These are phyloP conservation scores for Bombus huntii DNA, from an alignment of 1,140 invertebrate species.

Conservation along the genomic window DNA sequence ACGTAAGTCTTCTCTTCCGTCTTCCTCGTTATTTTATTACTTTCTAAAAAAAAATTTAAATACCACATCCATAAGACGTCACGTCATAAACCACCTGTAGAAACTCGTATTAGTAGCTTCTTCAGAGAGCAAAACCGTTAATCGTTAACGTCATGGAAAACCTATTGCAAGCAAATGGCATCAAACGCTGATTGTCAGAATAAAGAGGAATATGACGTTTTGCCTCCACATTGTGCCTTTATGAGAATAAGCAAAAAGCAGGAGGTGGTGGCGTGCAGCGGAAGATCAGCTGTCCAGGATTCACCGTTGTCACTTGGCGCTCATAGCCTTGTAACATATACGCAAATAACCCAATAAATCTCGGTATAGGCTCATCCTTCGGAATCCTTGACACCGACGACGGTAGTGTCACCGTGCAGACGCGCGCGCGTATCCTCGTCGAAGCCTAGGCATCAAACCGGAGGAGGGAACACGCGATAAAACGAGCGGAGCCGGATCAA, in stretches of 20 bases:
- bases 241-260: not conserved
- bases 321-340: conserved; percentile 80
- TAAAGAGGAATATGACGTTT: not conserved
- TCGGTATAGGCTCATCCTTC: conserved; percentile 75
- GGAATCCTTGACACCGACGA: conserved; percentile 73
- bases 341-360: conserved; percentile 80
- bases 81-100: no score
- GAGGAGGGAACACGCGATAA: not conserved
- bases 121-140: not conserved
- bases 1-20: not conserved
- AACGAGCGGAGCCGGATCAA: conserved; percentile 57
- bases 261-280: not conserved
- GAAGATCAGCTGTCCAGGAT: conserved; percentile 50
- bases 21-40: not conserved
- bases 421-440: conserved; percentile 24
- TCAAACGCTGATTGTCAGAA: not conserved
- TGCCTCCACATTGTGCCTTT: not conserved
- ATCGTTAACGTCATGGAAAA: not conserved
- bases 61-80: not conserved
- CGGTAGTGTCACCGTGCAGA: conserved; percentile 59
- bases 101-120: no score
- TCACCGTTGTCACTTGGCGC: conserved; percentile 54
- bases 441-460: not conserved
- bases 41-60: not conserved
- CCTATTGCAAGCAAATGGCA: not conserved